Base-by-base conservation (phyloP, 2,888 invertebrate genomes). In the Prenolepis imparis region DNA sequence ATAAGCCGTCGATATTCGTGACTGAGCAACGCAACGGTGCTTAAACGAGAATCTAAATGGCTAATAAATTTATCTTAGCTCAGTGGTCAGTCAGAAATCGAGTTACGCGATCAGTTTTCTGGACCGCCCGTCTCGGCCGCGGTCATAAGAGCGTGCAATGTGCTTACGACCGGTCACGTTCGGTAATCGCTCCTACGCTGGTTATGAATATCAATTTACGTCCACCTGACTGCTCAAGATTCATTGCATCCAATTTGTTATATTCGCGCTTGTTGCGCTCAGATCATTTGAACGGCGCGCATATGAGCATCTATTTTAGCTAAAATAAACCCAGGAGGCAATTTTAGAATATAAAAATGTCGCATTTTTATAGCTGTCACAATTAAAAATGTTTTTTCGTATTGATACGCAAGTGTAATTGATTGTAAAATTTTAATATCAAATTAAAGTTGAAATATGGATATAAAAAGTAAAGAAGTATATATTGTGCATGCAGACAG, bases 201-300 rank as follows among this genome's bases (percentile, higher is more conserved):
- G 84, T 91, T 91, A 86, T 84, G 87, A 87, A 86, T 89, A 90
- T 89, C 87, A 87, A 90, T 91, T 90, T 88, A 84, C 85, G 89
- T 87, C 86, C 88, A 89, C 85, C 89, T 88, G 89, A 84, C 82
- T 18, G 12, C 57, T 70, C 59, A 36, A 63, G 83, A 84, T 88
- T 80, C 81, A 83, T 83, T 67, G 74, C 82, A 39, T 68, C 28
- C 83, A 86, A 88, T 89, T 89, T 89, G 85, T 84, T 82, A 82
- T 15, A 59, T 75, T 70, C 48, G 39, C 21, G 83, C 59, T 78
- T 72, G 55, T 32, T 52, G 9, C 8, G 8, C 36, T 39, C 32
- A 9, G 70, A n/a, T 15, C 68, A 39, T 80, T 57, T 15, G 24
- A 68, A 24, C 21, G 74, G 36, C 21, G 48, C 8, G 48, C 8